Evolutionary conservation across 2,888 invertebrate genomes (phyloP).

Genomic region (Dorcus parallelipipedus): DNA sequence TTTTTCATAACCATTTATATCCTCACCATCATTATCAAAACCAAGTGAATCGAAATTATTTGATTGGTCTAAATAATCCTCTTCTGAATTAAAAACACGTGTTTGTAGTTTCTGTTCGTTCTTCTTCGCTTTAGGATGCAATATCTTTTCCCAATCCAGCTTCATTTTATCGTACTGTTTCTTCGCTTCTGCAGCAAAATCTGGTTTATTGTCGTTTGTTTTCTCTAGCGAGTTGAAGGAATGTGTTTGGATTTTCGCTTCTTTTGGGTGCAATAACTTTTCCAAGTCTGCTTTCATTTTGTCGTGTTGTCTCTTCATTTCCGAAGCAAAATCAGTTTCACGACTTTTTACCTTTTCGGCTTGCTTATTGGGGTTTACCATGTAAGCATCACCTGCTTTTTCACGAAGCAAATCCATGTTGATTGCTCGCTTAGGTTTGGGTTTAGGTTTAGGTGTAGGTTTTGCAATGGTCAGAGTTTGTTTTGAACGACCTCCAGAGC

Average conservation of each 20-base stretch:
- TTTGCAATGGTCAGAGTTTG: not conserved
- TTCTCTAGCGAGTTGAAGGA: no score
- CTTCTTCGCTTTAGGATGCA: not conserved
- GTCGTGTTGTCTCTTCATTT: slow-evolving; percentile 1
- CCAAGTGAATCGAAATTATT: not conserved
- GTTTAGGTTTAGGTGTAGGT: not conserved
- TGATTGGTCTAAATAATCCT: not conserved
- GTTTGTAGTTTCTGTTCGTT: not conserved
- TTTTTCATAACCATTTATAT: slow-evolving; percentile 4
- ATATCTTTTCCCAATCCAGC: not conserved
- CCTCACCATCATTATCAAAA: not conserved
- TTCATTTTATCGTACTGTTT: no score
- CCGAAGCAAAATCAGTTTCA: slow-evolving; percentile 13
- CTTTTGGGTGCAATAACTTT: not conserved
- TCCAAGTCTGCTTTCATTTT: not conserved
- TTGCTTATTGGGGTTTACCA: slow-evolving; percentile 5
- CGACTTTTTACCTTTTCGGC: slow-evolving; percentile 1
- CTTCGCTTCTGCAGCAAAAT: no score
- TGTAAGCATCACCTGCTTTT: slow-evolving; percentile 20
- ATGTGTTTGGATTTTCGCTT: not conserved
- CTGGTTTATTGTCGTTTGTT: no score
- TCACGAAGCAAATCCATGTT: slow-evolving; percentile 38
- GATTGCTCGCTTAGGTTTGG: slow-evolving; percentile 31
- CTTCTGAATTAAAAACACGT: not conserved
- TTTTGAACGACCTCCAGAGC: not conserved